phyloP scores from a whole-genome alignment of 2,888 invertebrate genomes.

The Theodoxus fluviatilis region DNA sequence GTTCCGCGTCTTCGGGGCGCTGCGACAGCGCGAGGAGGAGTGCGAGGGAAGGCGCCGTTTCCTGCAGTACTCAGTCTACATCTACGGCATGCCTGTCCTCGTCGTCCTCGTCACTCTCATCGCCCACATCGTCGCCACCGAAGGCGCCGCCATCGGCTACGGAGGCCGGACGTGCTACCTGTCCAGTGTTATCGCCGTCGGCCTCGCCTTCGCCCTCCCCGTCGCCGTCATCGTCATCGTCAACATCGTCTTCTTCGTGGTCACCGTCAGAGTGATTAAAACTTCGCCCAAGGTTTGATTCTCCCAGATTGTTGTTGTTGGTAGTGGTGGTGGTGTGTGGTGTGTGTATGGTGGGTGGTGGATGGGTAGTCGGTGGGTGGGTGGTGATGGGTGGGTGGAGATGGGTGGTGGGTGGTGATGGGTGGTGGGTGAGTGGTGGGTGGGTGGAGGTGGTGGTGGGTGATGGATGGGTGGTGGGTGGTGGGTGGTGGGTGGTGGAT shows the following conservation, averaged over 20 bases:
- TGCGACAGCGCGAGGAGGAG: slow-evolving; percentile 17
- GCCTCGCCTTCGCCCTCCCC: slow-evolving; percentile 29
- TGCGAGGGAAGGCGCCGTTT: slow-evolving; percentile 24
- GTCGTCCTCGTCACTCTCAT: slow-evolving; percentile 29
- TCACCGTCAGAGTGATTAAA: slow-evolving; percentile 32
- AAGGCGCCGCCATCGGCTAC: slow-evolving; percentile 32
- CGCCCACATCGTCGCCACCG: slow-evolving; percentile 26
- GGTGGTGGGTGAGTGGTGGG: too few relatives aligned
- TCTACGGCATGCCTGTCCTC: slow-evolving; percentile 31
- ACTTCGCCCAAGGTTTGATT: slow-evolving; percentile 25
- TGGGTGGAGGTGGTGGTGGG: too few relatives aligned
- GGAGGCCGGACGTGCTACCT: slow-evolving; percentile 33
- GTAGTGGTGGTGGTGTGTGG: too few relatives aligned
- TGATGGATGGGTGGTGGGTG: too few relatives aligned
- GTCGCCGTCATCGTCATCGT: slow-evolving; percentile 28
- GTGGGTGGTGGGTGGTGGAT: too few relatives aligned
- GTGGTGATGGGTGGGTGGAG: too few relatives aligned
- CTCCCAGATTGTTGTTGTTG: too few relatives aligned
- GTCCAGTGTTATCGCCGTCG: slow-evolving; percentile 26
- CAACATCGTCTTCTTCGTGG: slow-evolving; percentile 32
- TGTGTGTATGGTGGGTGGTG: too few relatives aligned
- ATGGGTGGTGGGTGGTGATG: too few relatives aligned
- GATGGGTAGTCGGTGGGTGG: too few relatives aligned
- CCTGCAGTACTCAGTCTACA: slow-evolving; percentile 32
- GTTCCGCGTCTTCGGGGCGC: slow-evolving; percentile 34